phyloP scores from a whole-genome alignment of 2,113 vertebrate genomes.

The Setophaga petechia region DNA sequence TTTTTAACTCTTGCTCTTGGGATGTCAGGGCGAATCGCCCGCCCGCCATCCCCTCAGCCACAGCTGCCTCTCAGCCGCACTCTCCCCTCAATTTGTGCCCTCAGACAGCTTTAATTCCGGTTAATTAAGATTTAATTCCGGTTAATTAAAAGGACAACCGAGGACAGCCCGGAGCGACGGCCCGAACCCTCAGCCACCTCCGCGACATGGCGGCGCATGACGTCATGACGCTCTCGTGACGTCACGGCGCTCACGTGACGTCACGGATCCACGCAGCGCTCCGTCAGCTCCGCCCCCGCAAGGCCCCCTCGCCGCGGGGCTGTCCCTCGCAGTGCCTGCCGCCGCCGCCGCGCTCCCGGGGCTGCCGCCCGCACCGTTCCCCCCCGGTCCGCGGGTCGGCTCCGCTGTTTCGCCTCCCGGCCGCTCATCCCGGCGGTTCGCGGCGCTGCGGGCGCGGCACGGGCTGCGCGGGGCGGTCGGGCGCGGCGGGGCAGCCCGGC shows the following conservation, averaged over 20 bases:
- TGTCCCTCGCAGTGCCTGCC: not conserved
- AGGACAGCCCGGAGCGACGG: accelerated
- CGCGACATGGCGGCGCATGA: not conserved
- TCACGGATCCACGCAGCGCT: accelerated
- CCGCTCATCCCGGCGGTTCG: too few relatives aligned
- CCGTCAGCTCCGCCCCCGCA: not conserved
- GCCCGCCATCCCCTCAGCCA: not conserved
- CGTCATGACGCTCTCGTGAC: not conserved
- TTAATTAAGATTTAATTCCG: not conserved
- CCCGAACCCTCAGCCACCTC: not conserved
- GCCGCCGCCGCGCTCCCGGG: too few relatives aligned
- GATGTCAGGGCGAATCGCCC: not conserved
- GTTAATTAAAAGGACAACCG: not conserved
- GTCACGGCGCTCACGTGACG: too few relatives aligned
- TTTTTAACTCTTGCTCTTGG: not conserved
- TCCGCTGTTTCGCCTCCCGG: too few relatives aligned
- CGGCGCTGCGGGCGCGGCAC: too few relatives aligned
- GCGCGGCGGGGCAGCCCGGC: too few relatives aligned
- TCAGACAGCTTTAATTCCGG: not conserved
- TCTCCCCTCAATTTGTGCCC: not conserved
- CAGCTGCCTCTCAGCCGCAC: not conserved
- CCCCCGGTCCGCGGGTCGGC: too few relatives aligned
- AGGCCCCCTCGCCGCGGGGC: not conserved
- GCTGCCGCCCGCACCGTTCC: too few relatives aligned
- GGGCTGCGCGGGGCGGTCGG: too few relatives aligned